Conservation (phyloP, 1,140 invertebrate genomes). For the Proctacanthus coquilletti region DNA sequence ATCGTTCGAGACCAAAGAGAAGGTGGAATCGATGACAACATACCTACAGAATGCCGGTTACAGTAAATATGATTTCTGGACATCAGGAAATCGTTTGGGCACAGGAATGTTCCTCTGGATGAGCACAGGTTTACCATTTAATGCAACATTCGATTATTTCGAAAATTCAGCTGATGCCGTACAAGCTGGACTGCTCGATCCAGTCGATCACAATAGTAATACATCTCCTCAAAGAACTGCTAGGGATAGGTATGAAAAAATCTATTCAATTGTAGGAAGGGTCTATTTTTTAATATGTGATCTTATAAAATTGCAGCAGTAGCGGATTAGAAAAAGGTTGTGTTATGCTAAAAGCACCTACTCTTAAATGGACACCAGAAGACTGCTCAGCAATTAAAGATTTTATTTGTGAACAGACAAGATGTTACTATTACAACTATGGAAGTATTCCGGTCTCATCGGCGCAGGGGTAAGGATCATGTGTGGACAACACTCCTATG, state of each 20-base stretch:
- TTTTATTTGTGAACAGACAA: conserved; percentile 76
- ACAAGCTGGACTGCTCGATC: conserved; percentile 37
- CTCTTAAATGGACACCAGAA: conserved; percentile 61
- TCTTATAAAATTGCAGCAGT: conserved; percentile 30
- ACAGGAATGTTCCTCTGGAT: conserved; percentile 80
- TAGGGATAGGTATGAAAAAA: conserved; percentile 47
- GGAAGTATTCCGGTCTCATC: conserved; percentile 73
- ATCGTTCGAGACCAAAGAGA: conserved; percentile 72
- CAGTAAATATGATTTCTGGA: conserved; percentile 74
- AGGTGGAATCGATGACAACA: conserved; percentile 64
- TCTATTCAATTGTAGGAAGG: neutral
- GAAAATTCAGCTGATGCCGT: conserved; percentile 36
- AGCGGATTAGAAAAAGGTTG: conserved; percentile 51
- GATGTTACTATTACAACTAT: conserved; percentile 83
- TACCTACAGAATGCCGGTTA: conserved; percentile 68
- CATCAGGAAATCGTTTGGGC: conserved; percentile 71
- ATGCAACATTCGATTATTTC: conserved; percentile 72
- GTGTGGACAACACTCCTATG: neutral
- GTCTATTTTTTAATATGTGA: neutral
- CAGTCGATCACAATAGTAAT: conserved; percentile 41
- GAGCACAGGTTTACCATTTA: conserved; percentile 74
- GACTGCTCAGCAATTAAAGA: conserved; percentile 71
- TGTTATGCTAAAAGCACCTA: conserved; percentile 55
- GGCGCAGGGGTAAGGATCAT: conserved; percentile 62
- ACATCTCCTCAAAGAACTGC: conserved; percentile 59